Conservation (phyloP, 2,888 invertebrate genomes). For the Dione juno region DNA sequence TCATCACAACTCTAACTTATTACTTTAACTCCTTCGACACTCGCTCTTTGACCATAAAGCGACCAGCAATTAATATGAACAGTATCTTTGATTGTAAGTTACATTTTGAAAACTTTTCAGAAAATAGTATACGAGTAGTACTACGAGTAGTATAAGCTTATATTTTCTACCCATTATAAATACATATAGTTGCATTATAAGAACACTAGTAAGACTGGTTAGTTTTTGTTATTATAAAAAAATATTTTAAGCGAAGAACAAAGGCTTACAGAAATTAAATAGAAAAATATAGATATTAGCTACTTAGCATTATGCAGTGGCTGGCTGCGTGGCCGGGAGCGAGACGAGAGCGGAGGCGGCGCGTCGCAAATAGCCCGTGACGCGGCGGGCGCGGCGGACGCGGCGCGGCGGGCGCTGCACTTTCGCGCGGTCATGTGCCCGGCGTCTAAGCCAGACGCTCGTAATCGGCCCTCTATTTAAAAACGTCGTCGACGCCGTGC, state of each 20-base stretch:
- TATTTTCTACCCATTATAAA: background rate
- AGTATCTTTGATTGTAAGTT: background rate
- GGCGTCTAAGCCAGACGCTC: slow-evolving; percentile 74
- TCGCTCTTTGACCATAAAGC: background rate
- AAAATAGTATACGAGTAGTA: background rate
- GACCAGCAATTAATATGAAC: background rate
- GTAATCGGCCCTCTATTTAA: slow-evolving; percentile 82
- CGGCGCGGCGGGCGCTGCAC: slow-evolving; percentile 72
- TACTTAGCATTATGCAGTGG: slow-evolving; percentile 12
- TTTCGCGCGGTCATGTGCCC: slow-evolving; percentile 80
- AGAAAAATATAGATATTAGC: background rate
- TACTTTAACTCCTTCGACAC: slow-evolving; percentile 11
- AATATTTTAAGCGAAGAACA: background rate
- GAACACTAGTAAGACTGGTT: too few species aligned
- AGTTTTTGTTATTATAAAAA: background rate
- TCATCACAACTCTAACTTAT: slow-evolving; percentile 18
- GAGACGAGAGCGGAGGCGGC: slow-evolving; percentile 45
- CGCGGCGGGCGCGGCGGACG: slow-evolving; percentile 54
- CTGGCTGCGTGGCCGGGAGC: slow-evolving; percentile 35
- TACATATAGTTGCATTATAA: background rate
- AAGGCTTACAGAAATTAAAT: background rate
- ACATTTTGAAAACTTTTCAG: background rate
- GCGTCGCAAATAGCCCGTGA: slow-evolving; percentile 80
- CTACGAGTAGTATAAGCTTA: background rate
- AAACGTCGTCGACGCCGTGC: slow-evolving; percentile 71